A percentile compares a stretch with the other conserved stretches of the same genome.
Conservation (phyloP, 1,140 invertebrate genomes). For the Elymnias hypermnestra region DNA sequence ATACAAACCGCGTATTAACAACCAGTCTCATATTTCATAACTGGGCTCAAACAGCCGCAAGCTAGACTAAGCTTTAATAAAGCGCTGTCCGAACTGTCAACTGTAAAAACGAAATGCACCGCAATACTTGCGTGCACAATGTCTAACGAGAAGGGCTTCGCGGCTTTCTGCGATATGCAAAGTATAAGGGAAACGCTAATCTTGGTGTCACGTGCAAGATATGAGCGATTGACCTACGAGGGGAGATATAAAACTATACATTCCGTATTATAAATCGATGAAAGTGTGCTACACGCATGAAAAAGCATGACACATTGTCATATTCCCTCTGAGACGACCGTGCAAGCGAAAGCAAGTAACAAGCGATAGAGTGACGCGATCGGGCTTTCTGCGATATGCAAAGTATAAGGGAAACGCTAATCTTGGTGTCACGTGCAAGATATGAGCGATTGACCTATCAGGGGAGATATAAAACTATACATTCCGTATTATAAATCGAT, state of each 20-base stretch:
- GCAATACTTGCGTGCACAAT: slow-evolving; percentile 38
- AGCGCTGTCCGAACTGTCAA: slow-evolving; percentile 36
- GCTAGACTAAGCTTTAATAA: slow-evolving; percentile 29
- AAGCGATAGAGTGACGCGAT: too few relatives aligned
- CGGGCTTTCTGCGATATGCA: too few relatives aligned
- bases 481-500: too few relatives aligned
- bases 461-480: too few relatives aligned
- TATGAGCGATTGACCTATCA: not conserved
- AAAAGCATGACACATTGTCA: too few relatives aligned
- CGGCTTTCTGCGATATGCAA: slow-evolving; percentile 40
- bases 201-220: slow-evolving; percentile 16
- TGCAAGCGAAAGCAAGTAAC: too few relatives aligned
- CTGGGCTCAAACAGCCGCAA: slow-evolving; percentile 24
- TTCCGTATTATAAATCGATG: too few relatives aligned
- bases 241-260: too few relatives aligned
- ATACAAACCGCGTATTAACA: slow-evolving; percentile 4
- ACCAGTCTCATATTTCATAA: slow-evolving; percentile 15
- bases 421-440: not conserved
- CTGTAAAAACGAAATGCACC: slow-evolving; percentile 39
- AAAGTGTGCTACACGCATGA: too few relatives aligned
- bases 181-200: slow-evolving; percentile 42
- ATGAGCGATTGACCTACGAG: not conserved
- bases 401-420: too few relatives aligned
- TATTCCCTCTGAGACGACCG: too few relatives aligned
- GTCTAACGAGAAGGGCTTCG: slow-evolving; percentile 36